Conservation (phyloP, 2,113 vertebrate genomes). For the Aviceda subcristata region DNA sequence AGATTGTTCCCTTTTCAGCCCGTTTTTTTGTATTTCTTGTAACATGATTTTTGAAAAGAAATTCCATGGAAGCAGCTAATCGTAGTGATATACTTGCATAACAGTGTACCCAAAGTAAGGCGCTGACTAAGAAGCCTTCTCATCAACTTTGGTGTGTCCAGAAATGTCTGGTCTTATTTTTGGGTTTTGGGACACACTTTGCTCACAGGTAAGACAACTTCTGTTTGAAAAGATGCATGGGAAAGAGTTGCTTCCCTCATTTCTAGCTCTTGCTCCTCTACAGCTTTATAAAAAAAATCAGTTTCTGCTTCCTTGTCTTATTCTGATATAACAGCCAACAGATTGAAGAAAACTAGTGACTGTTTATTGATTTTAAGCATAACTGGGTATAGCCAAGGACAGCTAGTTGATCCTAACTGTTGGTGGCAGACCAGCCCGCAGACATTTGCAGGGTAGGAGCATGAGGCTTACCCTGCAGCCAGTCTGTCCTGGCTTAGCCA, state of each 20-base stretch:
- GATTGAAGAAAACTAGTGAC: background rate
- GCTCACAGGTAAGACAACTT: fast-evolving
- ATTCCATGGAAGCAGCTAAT: background rate
- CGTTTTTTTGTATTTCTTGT: background rate
- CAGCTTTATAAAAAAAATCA: background rate
- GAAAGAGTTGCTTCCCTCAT: background rate
- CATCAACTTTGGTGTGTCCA: background rate
- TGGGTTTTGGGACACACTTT: background rate
- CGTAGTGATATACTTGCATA: background rate
- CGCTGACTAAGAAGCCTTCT: background rate
- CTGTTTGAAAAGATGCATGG: background rate
- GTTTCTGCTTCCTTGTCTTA: background rate
- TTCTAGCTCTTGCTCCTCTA: background rate
- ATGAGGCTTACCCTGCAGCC: background rate
- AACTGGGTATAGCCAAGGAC: background rate
- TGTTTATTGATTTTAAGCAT: background rate
- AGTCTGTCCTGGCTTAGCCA: background rate
- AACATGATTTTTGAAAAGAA: background rate
- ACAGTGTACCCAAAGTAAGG: background rate
- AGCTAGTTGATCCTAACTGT: background rate
- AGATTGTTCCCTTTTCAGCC: background rate
- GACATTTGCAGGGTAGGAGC: background rate
- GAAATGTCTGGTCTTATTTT: background rate
- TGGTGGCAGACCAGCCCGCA: background rate
- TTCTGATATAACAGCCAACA: background rate